Percentiles rank a stretch among this genome's conserved stretches.
phyloP scores from a whole-genome alignment of 2,797 vertebrate species.

The Argya squamiceps region DNA sequence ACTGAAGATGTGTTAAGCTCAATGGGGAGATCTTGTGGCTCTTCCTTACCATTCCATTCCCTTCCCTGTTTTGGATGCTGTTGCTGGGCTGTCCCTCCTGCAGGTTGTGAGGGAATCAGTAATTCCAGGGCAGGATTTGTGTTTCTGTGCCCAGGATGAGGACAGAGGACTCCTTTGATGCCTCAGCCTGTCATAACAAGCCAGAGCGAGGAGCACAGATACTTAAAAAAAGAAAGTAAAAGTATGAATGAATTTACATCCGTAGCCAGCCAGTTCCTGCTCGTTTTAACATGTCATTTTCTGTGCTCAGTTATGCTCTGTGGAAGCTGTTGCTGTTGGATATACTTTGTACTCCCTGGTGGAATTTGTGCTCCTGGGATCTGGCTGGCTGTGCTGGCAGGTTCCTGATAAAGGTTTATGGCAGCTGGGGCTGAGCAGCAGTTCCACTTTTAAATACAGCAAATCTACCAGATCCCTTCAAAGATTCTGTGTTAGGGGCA shows the following conservation, averaged over 20 bases:
- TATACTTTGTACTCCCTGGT: not conserved
- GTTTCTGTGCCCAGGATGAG: not conserved
- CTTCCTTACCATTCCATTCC: not conserved
- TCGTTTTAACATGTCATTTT: not conserved
- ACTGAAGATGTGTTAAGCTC: not conserved
- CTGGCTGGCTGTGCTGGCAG: not conserved
- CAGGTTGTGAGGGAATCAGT: not conserved
- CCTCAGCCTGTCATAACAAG: not conserved
- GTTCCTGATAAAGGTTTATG: conserved; percentile 5
- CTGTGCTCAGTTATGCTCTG: not conserved
- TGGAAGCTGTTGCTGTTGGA: not conserved
- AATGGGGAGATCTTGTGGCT: not conserved
- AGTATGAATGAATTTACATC: not conserved
- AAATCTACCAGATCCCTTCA: not conserved
- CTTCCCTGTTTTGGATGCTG: not conserved
- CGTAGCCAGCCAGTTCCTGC: not conserved
- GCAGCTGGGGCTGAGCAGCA: not conserved
- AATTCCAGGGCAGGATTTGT: not conserved
- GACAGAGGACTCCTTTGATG: not conserved
- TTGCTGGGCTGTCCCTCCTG: not conserved
- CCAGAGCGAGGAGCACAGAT: not conserved
- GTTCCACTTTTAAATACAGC: not conserved
- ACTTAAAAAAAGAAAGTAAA: not conserved
- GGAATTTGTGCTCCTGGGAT: not conserved
- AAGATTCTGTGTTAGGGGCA: not conserved